These are phyloP conservation scores for Argynnis bischoffii DNA, from an alignment of 2,888 invertebrate species.

Conservation along the genomic window DNA sequence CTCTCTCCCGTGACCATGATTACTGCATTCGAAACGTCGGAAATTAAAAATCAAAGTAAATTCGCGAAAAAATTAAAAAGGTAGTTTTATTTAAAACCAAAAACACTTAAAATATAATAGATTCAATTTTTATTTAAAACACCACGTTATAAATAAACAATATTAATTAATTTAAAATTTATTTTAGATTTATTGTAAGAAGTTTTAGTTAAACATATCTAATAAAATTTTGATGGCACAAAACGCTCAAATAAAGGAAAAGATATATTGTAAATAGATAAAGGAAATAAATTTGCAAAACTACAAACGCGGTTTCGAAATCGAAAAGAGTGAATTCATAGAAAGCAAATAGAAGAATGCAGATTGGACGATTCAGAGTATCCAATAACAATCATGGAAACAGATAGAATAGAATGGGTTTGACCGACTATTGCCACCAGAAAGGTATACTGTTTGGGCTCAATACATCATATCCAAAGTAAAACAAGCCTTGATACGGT, in stretches of 20 bases:
- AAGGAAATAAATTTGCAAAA: constrained; percentile 21
- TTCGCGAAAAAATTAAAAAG: no score
- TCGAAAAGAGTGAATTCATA: constrained; percentile 25
- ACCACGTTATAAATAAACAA: no score
- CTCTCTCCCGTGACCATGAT: no score
- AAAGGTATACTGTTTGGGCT: background rate
- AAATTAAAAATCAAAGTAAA: no score
- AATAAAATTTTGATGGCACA: background rate
- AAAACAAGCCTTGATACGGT: background rate
- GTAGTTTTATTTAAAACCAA: no score
- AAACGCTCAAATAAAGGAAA: background rate
- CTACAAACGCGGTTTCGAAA: constrained; percentile 24
- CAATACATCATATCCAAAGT: background rate
- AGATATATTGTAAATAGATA: constrained; percentile 6
- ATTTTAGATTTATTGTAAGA: no score
- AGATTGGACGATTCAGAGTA: constrained; percentile 48
- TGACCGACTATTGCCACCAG: constrained; percentile 40
- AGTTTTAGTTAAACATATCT: background rate
- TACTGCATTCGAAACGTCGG: no score
- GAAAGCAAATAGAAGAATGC: constrained; percentile 28
- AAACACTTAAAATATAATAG: no score
- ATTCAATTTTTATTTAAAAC: no score
- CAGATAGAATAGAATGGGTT: constrained; percentile 49
- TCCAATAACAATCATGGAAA: constrained; percentile 62
- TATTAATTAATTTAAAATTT: no score